Evolutionary conservation across 2,888 invertebrate genomes (phyloP), one percentile per base, ranked within the genome.

Genomic region (Ametastegia equiseti): DNA sequence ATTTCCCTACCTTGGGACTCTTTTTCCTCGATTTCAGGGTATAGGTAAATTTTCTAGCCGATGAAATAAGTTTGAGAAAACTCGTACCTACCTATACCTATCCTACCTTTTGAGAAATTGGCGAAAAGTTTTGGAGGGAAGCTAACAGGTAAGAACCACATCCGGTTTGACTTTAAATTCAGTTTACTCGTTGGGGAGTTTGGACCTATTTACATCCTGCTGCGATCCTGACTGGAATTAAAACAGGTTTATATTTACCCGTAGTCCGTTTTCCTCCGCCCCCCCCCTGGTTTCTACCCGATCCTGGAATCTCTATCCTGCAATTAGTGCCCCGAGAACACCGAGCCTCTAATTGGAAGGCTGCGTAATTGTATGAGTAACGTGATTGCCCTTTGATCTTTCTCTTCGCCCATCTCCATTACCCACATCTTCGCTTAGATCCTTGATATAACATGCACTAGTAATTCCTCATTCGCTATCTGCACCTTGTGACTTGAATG

Each of bases 131-230:
- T 71, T 71, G 1, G 63, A 36, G 75, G n/a, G 9, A 30, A 36
- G 0, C 19, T 75, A 75, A 75, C 73, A 75, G 73, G 73, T 75
- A 50, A 75, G 75, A 75, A 75, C 54, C 54, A 75, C 75, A 54
- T 54, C 75, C 33, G 36, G 33, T 54, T 54, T 15, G 54, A 75
- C 50, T 54, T 2, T 13, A 50, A 75, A 75, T 75, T 36, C 36
- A 11, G 75, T 75, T 73, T 54, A 75, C 36, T 36, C 33, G n/a
- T 1, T 11, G 36, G 1, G 15, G 23, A 45, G 47, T 23, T 19
- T 2, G 19, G 33, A 19, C 50, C 54, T 75, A 54, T 75, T 75
- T 75, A 36, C 75, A 75, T 75, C 54, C 75, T 75, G 19, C 11
- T 33, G n/a, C n/a, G n/a, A n/a, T 75, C 75, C 54, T 36, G 75